phyloP scores from a whole-genome alignment of 1,140 invertebrate species.

The Thaumetopoea pityocampa region DNA sequence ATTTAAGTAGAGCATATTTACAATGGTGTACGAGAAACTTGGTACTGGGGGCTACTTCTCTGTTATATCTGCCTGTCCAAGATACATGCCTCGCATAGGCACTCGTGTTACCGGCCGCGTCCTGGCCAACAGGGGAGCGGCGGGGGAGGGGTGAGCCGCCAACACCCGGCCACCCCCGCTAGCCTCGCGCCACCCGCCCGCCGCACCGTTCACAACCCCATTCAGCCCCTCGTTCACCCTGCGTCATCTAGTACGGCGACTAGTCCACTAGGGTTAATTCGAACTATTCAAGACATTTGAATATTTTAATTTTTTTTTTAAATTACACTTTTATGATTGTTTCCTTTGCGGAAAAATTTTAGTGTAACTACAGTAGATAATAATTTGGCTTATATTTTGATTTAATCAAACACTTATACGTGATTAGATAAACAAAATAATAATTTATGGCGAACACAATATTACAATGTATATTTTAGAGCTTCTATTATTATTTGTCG shows the following conservation, averaged over 20 bases:
- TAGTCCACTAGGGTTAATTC: conserved; percentile 69
- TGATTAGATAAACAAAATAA: too few relatives aligned
- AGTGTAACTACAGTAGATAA: too few relatives aligned
- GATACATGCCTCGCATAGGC: conserved; percentile 75
- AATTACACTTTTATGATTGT: conserved; percentile 16
- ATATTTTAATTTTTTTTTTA: conserved; percentile 61
- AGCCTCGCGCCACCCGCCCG: conserved; percentile 15
- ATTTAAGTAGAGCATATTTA: conserved; percentile 42
- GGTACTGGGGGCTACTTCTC: conserved; percentile 72
- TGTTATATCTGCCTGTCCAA: conserved; percentile 74
- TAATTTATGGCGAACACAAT: too few relatives aligned
- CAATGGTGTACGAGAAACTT: conserved; percentile 39
- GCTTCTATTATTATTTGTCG: too few relatives aligned
- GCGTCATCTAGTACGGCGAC: conserved; percentile 63
- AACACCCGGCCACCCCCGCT: conserved; percentile 22
- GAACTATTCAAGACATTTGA: conserved; percentile 61
- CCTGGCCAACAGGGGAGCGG: conserved; percentile 38
- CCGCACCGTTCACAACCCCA: conserved; percentile 22
- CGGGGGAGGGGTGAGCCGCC: conserved; percentile 17
- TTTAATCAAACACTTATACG: too few relatives aligned
- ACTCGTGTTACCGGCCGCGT: conserved; percentile 71
- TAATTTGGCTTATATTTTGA: too few relatives aligned
- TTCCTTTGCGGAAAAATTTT: conserved; percentile 8
- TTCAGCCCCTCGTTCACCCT: conserved; percentile 39
- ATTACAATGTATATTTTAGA: too few relatives aligned